phyloP scores from a whole-genome alignment of 1,140 invertebrate species.

The Hirudo medicinalis region DNA sequence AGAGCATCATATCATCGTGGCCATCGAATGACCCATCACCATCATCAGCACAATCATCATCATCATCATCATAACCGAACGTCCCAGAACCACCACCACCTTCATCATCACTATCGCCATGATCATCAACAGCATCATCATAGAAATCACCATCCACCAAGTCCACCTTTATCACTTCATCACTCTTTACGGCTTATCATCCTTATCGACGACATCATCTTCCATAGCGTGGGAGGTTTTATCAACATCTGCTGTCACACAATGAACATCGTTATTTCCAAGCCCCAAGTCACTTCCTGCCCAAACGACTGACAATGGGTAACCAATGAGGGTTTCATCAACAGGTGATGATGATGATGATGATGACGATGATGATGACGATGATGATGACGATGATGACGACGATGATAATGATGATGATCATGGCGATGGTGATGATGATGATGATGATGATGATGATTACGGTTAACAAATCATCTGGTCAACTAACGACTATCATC shows the following conservation, averaged over 20 bases:
- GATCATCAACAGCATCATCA: background rate
- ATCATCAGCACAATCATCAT: background rate
- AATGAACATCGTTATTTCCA: too few relatives aligned
- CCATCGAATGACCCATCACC: background rate
- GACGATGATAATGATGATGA: constrained; percentile 3
- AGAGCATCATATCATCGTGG: background rate
- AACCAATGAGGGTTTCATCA: background rate
- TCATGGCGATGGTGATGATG: background rate
- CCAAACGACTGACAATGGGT: background rate
- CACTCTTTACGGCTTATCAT: background rate
- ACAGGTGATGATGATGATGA: background rate
- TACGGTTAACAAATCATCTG: too few relatives aligned
- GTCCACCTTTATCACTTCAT: background rate
- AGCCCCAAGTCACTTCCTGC: background rate
- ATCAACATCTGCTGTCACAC: too few relatives aligned
- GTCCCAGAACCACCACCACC: background rate
- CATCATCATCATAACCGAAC: background rate
- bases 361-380: constrained; percentile 7
- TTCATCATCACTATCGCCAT: background rate
- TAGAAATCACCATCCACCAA: background rate
- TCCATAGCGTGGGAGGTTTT: too few relatives aligned
- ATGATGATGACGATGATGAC: constrained; percentile 7
- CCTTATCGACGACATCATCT: too few relatives aligned
- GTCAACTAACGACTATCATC: too few relatives aligned
- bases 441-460: too few relatives aligned